Evolutionary conservation across 2,888 invertebrate genomes (phyloP), one percentile per base, ranked within the genome.

Genomic region (Cephus pulcher): DNA sequence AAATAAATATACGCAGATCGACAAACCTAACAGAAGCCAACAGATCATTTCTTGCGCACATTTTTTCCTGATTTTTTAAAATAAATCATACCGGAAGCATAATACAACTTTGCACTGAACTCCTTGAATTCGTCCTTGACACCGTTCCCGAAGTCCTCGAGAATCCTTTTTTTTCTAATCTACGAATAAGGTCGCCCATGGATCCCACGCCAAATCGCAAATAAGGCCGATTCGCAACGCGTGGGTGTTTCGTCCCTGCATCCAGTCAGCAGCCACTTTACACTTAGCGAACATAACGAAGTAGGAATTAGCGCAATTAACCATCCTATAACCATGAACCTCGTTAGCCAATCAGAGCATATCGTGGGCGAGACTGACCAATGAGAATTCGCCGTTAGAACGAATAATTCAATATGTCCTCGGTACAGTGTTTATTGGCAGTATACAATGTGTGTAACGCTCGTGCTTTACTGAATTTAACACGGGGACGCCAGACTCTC

Each of bases 261-360:
- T 56, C 56, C 56, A 56, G 56, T 9, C 23, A 56, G 56, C 56
- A 56, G 56, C 23, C 56, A 56, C 56, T 56, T 56, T 23, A 56
- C 56, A 23, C 56, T 56, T 56, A 56, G 56, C 56, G 23, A 56
- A 56, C 56, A 56, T 56, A 56, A 71, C 74, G 35, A 82, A 83
- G 79, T 34, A 71, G 32, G 33, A n/a, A 71, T 71, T 71, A 71
- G n/a, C 71, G 81, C 84, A 85, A 85, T 85, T 85, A 85, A 84
- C 83, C 75, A 81, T 81, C 80, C 76, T 11, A 32, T 71, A 32
- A 9, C 71, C 32, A 32, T 30, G 74, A 74, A 78, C 80, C 83
- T 86, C 81, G 86, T 86, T 86, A 85, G 77, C 83, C 82, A 84
- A 87, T 84, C 85, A 76, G 85, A 85, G 83, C 85, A 78, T 82